Base-by-base conservation (phyloP, 2,113 vertebrate genomes). In the Dasyurus viverrinus region DNA sequence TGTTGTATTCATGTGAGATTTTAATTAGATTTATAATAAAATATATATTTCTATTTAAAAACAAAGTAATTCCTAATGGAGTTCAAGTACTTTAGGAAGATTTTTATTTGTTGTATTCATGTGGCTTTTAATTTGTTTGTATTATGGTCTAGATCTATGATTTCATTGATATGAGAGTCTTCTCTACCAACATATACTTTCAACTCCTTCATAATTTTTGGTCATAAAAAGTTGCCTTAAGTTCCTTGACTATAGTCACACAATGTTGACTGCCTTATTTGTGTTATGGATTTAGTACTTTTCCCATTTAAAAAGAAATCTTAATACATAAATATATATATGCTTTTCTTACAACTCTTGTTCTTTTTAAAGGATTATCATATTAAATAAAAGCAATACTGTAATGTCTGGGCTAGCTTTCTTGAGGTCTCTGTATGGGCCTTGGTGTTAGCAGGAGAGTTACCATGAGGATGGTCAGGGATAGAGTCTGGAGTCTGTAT, bases 1-100 rank as follows among this genome's bases (percentile, higher is more conserved):
- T 84, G 68, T 42, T 84, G 4, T 52, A 89, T 54, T 93, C 94
- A 93, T 89, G 89, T 90, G 0, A 91, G 14, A 92, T 91, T 90
- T 26, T n/a, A 90, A 92, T 92, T 94, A 22, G 30, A 3, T 90
- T 76, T n/a, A 84, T 42, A 42, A 76, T n/a, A n/a, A 76, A 84
- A 84, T 84, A 84, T 84, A 0, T 84, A 92, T 96, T 94, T 90
- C 9, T 53, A 26, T 92, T 47, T 9, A 91, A 89, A 54, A 42
- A 84, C 19, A 23, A n/a, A n/a, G 68, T n/a, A 42, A 84, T 84
- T 84, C 68, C n/a, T 84, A 84, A 22, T 42, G 68, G 36, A 42
- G 2, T 84, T 84, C 5, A 84, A 42, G 68, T 42, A 42, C 16
- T 76, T 42, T 84, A 23, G 68, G 68, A 42, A 23, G 6, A 42